Base-by-base conservation (phyloP, 2,888 invertebrate genomes). In the Nineta flava region DNA sequence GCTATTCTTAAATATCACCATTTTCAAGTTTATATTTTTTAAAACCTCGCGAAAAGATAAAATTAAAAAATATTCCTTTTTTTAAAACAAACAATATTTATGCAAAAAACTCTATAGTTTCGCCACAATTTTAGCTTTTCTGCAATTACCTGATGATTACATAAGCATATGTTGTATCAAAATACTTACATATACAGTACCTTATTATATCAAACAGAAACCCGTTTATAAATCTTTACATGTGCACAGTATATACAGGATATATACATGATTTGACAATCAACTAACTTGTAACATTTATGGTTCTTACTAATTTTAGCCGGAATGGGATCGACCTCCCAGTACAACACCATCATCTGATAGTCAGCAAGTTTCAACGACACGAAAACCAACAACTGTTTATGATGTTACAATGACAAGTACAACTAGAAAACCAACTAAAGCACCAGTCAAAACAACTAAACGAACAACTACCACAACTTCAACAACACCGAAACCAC, bases 321-420 rank as follows among this genome's bases (percentile, higher is more conserved):
- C 86, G 57, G 85, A 86, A 61, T 87, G 87, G 87, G 83, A 83
- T 43, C 74, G 77, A 53, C 86, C 87, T 13, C 84, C 84, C 51
- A 80, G 83, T 53, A 86, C 86, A 3, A 70, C 78, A 15, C 60
- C 68, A 10, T 55, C 59, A 2, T 54, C 58, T 15, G 55, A 57
- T n/a, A 50, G 53, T 16, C 49, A 50, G 32, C 62, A 60, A 26
- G 61, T 56, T 32, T 55, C 62, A 12, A 32, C 50, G 5, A 53
- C 51, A 19, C 49, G 32, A 42, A 46, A 40, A 50, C 54, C 53
- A 3, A 51, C 53, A 26, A 46, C 48, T 43, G 50, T 49, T 19
- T 49, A 32, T 42, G 47, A 46, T 45, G 52, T 9, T 46, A 31
- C 51, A 7, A 50, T 53, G 5, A 53, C 56, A 13, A 54, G 54